Evolutionary conservation across 2,888 invertebrate genomes (phyloP), one percentile per base, ranked within the genome.

Genomic region (Leptura quadrifasciata): DNA sequence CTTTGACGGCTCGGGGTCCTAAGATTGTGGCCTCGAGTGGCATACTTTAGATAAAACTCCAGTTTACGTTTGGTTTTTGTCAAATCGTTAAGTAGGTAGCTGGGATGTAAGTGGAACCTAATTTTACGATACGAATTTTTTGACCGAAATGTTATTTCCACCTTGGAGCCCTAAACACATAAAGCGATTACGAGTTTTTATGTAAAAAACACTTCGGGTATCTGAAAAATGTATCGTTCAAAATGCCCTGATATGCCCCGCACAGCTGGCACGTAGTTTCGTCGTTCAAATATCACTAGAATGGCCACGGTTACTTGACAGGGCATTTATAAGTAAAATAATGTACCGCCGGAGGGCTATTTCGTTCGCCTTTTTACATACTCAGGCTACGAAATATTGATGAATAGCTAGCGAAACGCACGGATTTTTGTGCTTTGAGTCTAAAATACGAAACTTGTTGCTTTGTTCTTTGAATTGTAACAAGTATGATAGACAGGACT

Each of bases 61-160:
- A 79, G 80, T 81, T 81, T 76, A 81, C 77, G 80, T 83, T 84
- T 86, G 86, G 85, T 86, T 86, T 84, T 83, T 85, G 85, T 87
- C 85, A 86, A 83, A 83, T 81, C 82, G 80, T 79, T 85, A 85
- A 85, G 81, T 84, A 86, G 85, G 79, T 79, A 81, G 81, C 78
- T 73, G 58, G 69, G n/a, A 18, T 20, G 69, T 69, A 60, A 69
- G 69, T 69, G 58, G 69, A 57, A 21, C 69, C 69, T 69, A 69
- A 69, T 69, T 69, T 69, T 58, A 58, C 18, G 69, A 57, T 35
- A 57, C 58, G 69, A 69, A 69, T 69, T 69, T 69, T 69, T 39
- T 69, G 57, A 58, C 58, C 18, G 54, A 57, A 69, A 58, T 35
- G 69, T 58, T 58, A 58, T 69, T 69, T 69, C 57, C 58, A 69